A percentile compares a stretch with the other conserved stretches of the same genome.
Conservation (phyloP, 2,888 invertebrate genomes). For the Rhagophthalmus giganteus region DNA sequence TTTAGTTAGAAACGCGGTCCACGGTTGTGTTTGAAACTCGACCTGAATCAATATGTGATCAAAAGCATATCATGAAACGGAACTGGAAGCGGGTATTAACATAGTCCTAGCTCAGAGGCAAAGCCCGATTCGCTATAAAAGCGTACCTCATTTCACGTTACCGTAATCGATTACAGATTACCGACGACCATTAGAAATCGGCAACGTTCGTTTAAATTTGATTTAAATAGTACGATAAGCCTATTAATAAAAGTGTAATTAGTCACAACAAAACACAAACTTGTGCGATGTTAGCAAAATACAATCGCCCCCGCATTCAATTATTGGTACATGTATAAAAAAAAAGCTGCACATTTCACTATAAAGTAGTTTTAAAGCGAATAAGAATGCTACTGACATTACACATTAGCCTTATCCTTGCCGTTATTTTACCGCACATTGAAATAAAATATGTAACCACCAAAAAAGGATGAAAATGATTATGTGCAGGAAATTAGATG, state of each 20-base stretch:
- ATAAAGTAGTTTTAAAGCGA: too few relatives aligned
- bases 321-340: too few relatives aligned
- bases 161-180: background rate
- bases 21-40: constrained; percentile 27
- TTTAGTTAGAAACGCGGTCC: constrained; percentile 24
- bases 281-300: too few relatives aligned
- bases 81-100: constrained; percentile 24
- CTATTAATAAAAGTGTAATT: background rate
- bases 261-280: constrained; percentile 1
- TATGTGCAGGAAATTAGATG: too few relatives aligned
- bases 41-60: constrained; percentile 27
- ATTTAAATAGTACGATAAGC: too few relatives aligned
- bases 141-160: constrained; percentile 19
- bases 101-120: constrained; percentile 15
- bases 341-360: too few relatives aligned
- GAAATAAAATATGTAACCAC: too few relatives aligned
- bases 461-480: too few relatives aligned
- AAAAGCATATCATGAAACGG: constrained; percentile 25
- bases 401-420: too few relatives aligned
- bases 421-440: too few relatives aligned
- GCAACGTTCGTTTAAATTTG: background rate
- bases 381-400: too few relatives aligned
- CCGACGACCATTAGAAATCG: background rate
- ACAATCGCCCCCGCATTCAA: too few relatives aligned
- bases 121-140: constrained; percentile 12